Conservation (phyloP, 2,888 invertebrate genomes). For the Drosophila birchii region DNA sequence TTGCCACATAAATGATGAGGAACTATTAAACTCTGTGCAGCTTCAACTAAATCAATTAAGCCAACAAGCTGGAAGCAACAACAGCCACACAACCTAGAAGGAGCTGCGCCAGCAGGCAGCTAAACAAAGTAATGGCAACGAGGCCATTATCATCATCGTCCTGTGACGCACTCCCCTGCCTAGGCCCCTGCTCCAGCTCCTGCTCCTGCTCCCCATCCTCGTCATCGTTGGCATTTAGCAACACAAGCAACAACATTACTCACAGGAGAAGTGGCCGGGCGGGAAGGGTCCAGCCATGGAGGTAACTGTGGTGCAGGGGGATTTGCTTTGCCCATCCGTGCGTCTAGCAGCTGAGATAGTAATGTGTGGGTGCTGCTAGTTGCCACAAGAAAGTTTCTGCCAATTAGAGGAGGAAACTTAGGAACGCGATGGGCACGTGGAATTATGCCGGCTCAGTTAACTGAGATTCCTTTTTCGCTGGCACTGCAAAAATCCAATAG, state of each 20-base stretch:
- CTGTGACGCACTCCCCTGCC: conserved; percentile 39
- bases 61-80: conserved; percentile 59
- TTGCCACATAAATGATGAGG: conserved; percentile 68
- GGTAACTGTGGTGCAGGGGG: conserved; percentile 33
- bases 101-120: conserved; percentile 48
- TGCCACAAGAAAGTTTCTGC: conserved; percentile 50
- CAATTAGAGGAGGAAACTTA: conserved; percentile 61
- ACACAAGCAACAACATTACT: conserved; percentile 68
- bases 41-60: conserved; percentile 80
- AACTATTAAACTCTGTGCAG: conserved; percentile 72
- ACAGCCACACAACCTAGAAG: conserved; percentile 30
- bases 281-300: background rate
- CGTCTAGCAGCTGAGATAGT: conserved; percentile 62
- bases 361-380: conserved; percentile 32
- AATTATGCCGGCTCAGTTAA: conserved; percentile 58
- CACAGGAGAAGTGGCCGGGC: conserved; percentile 38
- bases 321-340: conserved; percentile 50
- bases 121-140: conserved; percentile 58
- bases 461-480: conserved; percentile 64
- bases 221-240: conserved; percentile 56
- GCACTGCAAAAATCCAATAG: conserved; percentile 59
- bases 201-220: conserved; percentile 5
- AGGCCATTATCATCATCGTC: conserved; percentile 68
- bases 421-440: conserved; percentile 57
- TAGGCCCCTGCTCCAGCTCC: background rate